Conservation (phyloP, 2,797 vertebrate genomes). For the Syngnathus rostellatus region DNA sequence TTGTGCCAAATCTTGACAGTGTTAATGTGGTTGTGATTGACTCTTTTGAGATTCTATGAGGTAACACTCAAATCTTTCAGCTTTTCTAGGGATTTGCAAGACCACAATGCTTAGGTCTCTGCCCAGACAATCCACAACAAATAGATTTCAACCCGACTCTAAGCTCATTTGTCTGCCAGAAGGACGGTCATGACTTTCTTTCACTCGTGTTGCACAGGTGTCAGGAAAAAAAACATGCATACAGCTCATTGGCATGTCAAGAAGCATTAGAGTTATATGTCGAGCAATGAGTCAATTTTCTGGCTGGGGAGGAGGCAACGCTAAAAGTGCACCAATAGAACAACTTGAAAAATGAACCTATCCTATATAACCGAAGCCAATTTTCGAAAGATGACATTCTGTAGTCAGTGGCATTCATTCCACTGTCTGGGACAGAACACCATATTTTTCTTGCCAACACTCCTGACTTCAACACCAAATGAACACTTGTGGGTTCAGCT, state of each 20-base stretch:
- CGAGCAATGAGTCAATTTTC: background rate
- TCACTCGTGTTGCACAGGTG: background rate
- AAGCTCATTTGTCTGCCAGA: background rate
- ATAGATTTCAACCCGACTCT: background rate
- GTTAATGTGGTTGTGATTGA: no score
- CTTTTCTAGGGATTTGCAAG: background rate
- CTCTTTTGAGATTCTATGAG: no score
- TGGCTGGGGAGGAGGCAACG: background rate
- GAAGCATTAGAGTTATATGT: background rate
- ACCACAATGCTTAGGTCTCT: background rate
- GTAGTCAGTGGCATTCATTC: background rate
- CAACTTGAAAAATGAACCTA: background rate
- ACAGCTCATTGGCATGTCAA: background rate
- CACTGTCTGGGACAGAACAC: background rate
- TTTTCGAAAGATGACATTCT: background rate
- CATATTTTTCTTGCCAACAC: background rate
- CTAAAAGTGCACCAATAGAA: background rate
- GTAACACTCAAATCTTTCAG: background rate
- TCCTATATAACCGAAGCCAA: background rate
- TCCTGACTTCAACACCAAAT: background rate
- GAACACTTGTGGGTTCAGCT: background rate
- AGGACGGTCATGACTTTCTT: background rate
- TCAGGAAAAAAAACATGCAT: background rate
- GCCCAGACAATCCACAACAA: background rate
- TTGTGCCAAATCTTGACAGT: no score